Conservation (phyloP, 2,888 invertebrate genomes). For the Pyrochroa serraticornis region DNA sequence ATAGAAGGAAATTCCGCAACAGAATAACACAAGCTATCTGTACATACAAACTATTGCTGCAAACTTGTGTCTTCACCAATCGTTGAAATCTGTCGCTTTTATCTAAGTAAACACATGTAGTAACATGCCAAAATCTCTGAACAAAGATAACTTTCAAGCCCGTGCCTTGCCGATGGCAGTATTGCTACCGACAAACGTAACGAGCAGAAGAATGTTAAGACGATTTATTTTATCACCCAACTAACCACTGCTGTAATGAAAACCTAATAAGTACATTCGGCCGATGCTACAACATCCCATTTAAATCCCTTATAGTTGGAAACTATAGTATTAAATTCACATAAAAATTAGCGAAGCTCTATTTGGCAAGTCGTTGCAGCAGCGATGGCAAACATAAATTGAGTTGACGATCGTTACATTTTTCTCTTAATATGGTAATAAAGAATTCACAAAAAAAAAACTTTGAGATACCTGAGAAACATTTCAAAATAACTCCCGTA, state of each 20-base stretch:
- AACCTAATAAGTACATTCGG: constrained; percentile 35
- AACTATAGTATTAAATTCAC: background rate
- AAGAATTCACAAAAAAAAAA: too few relatives aligned
- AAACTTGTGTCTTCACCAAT: background rate
- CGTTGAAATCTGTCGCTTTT: constrained; percentile 16
- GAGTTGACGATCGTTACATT: background rate
- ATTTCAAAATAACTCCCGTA: too few relatives aligned
- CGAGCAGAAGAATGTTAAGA: constrained; percentile 29
- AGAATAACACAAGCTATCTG: too few relatives aligned
- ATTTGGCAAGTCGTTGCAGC: background rate
- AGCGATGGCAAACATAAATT: background rate
- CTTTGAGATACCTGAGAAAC: too few relatives aligned
- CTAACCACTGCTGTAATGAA: constrained; percentile 23
- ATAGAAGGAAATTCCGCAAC: too few relatives aligned
- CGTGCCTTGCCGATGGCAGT: constrained; percentile 34
- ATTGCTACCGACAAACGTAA: constrained; percentile 33
- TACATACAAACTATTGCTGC: too few relatives aligned
- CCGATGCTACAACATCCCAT: constrained; percentile 31
- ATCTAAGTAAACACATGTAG: constrained; percentile 10
- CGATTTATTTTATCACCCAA: constrained; percentile 33
- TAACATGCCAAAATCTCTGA: constrained; percentile 14
- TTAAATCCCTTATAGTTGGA: constrained; percentile 29
- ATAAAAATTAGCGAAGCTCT: background rate
- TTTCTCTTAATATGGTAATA: background rate
- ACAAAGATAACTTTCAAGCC: constrained; percentile 41